Evolutionary conservation across 30 jellyfish, hydroid and myxozoan genomes (phyloP).

Genomic region (Turritopsis rubra): DNA sequence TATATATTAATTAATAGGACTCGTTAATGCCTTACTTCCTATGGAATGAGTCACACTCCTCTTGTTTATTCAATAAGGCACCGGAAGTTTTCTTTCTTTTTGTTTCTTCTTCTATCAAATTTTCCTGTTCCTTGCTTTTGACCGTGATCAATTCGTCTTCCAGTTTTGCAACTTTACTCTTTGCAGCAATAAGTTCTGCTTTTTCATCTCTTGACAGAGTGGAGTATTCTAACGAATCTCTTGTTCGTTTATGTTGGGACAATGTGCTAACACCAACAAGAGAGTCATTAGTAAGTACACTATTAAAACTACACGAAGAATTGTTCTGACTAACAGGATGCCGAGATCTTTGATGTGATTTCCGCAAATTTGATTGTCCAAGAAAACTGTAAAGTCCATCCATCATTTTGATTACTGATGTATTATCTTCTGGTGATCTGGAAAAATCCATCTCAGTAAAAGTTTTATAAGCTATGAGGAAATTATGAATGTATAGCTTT

Average conservation of each 20-base stretch:
- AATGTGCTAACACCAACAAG: background rate
- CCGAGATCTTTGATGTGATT: constrained; percentile 2
- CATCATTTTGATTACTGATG: constrained; percentile 51
- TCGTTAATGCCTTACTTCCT: constrained; percentile 7
- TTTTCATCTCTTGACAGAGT: constrained; percentile 17
- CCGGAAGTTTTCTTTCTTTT: background rate
- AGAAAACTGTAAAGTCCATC: constrained; percentile 36
- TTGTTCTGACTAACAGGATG: background rate
- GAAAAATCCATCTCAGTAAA: constrained; percentile 49
- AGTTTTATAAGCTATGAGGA: background rate
- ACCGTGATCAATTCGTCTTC: constrained; percentile 11
- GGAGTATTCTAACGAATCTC: background rate
- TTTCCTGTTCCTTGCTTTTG: background rate
- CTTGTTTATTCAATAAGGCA: background rate
- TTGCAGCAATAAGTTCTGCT: constrained; percentile 6
- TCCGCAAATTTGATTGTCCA: background rate
- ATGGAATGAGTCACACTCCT: constrained; percentile 8
- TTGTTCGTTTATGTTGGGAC: background rate
- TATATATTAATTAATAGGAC: background rate
- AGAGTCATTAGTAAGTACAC: background rate
- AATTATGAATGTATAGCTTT: background rate
- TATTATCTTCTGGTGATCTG: constrained; percentile 58
- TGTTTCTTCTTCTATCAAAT: constrained; percentile 13
- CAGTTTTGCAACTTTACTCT: constrained; percentile 13
- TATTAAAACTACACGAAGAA: background rate